phyloP scores from a whole-genome alignment of 2,888 invertebrate genomes.

The Microctonus hyperodae region DNA sequence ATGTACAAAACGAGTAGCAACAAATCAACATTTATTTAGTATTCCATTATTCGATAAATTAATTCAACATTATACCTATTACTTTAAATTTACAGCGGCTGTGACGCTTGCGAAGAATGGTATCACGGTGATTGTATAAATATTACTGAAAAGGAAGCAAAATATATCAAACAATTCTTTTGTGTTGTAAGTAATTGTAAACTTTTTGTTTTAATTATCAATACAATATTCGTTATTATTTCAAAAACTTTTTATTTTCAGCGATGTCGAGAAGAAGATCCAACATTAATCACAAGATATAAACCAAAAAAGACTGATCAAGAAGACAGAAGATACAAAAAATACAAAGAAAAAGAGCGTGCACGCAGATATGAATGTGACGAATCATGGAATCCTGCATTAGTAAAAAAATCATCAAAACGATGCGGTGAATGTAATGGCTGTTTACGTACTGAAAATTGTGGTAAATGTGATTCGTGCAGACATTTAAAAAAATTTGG shows the following conservation, averaged over 20 bases:
- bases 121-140: constrained; percentile 98
- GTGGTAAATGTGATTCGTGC: constrained; percentile 74
- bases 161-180: constrained; percentile 91
- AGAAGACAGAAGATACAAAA: constrained; percentile 55
- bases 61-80: neutral
- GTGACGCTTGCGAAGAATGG: constrained; percentile 98
- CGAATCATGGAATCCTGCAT: constrained; percentile 51
- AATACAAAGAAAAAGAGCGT: constrained; percentile 60
- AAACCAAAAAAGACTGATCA: constrained; percentile 57
- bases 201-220: neutral
- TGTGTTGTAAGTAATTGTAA: constrained; percentile 68
- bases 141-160: constrained; percentile 91
- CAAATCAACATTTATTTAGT: neutral
- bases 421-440: constrained; percentile 81
- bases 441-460: constrained; percentile 74
- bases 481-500: constrained; percentile 69
- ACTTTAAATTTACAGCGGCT: constrained; percentile 71
- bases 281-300: constrained; percentile 68
- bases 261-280: constrained; percentile 83
- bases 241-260: constrained; percentile 41
- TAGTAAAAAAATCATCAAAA: constrained; percentile 59
- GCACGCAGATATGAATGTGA: constrained; percentile 55
- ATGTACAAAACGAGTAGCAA: constrained; percentile 70
- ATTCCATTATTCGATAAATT: neutral
- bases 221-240: neutral